phyloP scores from a whole-genome alignment of 2,113 vertebrate species.

The Poeciliopsis occidentalis region DNA sequence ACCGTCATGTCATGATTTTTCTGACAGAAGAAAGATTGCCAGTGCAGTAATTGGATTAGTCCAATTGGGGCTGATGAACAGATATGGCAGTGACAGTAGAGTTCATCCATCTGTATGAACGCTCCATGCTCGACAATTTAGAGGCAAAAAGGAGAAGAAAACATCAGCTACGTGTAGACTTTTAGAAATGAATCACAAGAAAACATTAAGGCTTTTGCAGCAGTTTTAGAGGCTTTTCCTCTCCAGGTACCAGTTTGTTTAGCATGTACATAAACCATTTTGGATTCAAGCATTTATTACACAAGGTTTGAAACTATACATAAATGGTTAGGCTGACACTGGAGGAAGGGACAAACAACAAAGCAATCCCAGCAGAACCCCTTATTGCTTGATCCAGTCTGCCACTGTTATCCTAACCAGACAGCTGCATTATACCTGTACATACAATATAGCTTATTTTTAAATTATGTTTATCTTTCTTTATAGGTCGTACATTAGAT shows the following conservation, averaged over 20 bases:
- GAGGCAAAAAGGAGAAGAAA: constrained; percentile 2
- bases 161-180: constrained; percentile 26
- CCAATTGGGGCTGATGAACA: constrained; percentile 63
- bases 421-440: constrained; percentile 77
- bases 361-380: constrained; percentile 46
- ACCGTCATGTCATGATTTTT: constrained; percentile 67
- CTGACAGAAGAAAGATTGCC: constrained; percentile 70
- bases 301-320: constrained; percentile 41
- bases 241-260: constrained; percentile 58
- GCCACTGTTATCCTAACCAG: constrained; percentile 61
- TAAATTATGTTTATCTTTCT: constrained; percentile 80
- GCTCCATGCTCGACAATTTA: constrained; percentile 55
- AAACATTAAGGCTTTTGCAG: constrained; percentile 32
- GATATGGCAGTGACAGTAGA: constrained; percentile 61
- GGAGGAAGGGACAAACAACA: constrained; percentile 37
- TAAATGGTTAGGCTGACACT: constrained; percentile 25
- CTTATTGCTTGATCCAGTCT: constrained; percentile 58
- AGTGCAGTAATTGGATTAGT: constrained; percentile 67
- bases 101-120: constrained; percentile 62
- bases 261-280: constrained; percentile 64
- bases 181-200: constrained; percentile 24
- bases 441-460: constrained; percentile 84
- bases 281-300: constrained; percentile 41
- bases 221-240: constrained; percentile 42
- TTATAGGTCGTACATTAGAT: constrained; percentile 76